These are phyloP conservation scores for Himalopsyche kuldschensis DNA, from an alignment of 2,888 invertebrate genomes.

Conservation along the genomic window DNA sequence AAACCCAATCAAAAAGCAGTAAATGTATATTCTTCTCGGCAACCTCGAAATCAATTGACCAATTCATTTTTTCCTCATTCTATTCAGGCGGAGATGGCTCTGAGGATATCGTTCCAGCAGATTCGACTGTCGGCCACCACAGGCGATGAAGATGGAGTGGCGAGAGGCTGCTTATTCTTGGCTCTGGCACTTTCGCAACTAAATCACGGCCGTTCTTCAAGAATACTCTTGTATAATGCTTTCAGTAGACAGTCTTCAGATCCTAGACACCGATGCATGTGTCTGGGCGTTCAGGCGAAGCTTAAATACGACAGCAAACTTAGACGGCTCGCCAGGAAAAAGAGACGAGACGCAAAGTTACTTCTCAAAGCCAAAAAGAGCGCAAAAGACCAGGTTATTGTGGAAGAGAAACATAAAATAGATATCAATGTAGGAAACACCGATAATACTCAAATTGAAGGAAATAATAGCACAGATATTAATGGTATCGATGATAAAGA, in stretches of 20 bases:
- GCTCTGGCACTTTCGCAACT: slow-evolving; percentile 87
- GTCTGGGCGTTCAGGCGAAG: slow-evolving; percentile 85
- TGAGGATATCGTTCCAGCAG: slow-evolving; percentile 83
- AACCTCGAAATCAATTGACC: too few species aligned
- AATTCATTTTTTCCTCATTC: not conserved
- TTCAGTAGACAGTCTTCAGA: slow-evolving; percentile 55
- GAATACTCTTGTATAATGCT: slow-evolving; percentile 60
- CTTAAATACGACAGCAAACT: slow-evolving; percentile 60
- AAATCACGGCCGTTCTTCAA: slow-evolving; percentile 66
- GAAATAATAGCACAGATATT: too few species aligned
- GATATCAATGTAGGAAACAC: too few species aligned
- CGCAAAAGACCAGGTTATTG: not conserved
- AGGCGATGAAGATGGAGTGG: slow-evolving; percentile 78
- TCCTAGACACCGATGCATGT: slow-evolving; percentile 74
- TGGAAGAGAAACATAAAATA: too few species aligned
- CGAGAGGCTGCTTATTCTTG: slow-evolving; percentile 83
- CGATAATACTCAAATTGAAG: too few species aligned
- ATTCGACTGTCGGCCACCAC: slow-evolving; percentile 77
- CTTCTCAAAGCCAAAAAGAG: not conserved
- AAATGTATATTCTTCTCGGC: too few species aligned
- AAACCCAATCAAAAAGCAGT: too few species aligned
- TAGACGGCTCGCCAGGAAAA: not conserved
- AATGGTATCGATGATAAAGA: not conserved
- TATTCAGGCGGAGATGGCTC: slow-evolving; percentile 81
- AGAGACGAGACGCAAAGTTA: not conserved